Base-by-base conservation (phyloP, 1,140 invertebrate species). In the Sitophilus oryzae region DNA sequence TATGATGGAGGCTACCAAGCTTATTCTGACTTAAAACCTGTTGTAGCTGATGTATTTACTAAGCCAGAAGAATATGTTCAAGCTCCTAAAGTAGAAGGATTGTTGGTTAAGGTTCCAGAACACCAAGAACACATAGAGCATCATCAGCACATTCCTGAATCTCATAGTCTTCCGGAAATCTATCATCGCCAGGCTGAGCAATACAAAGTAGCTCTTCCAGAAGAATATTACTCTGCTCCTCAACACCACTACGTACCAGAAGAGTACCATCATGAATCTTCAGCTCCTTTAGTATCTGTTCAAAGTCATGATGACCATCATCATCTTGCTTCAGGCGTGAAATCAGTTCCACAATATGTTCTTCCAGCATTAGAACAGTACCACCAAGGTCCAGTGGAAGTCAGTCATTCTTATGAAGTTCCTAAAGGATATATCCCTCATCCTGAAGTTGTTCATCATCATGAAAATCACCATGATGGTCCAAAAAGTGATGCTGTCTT, bases 1-100 rank as follows among this genome's bases (percentile, higher is more conserved):
- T 58, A 58, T 45, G 56, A 58, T 22, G 56, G 56, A 11, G 56
- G 50, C 1, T 44, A 50, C 19, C 50, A 58, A 40, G 34, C 20
- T 14, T 57, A 48, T 30, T 20, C 30, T 11, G 35, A 51, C 20
- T 34, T 52, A 5, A 41, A 52, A 30, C 49, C 56, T 3, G 19
- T 52, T 10, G 16, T 48, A 34, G 34, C 35, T 14, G 44, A 52
- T 35, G 36, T 58, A n/a, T 47, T 41, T 23, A 50, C 54, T 18
- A 56, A 56, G 11, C 54, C 54, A 9, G 3, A 42, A 11, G 54
- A 56, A 21, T 56, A 50, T 20, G 6, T 58, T 2, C 38, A 51
- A 3, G 54, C 50, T n/a, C 49, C 56, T 5, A 57, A 52, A 30
- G 46, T 41, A 11, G 54, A 56, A 10, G 38, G 38, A 1, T 22